Base-by-base conservation (phyloP, 2,888 invertebrate species). In the Agapetus fuscipes region DNA sequence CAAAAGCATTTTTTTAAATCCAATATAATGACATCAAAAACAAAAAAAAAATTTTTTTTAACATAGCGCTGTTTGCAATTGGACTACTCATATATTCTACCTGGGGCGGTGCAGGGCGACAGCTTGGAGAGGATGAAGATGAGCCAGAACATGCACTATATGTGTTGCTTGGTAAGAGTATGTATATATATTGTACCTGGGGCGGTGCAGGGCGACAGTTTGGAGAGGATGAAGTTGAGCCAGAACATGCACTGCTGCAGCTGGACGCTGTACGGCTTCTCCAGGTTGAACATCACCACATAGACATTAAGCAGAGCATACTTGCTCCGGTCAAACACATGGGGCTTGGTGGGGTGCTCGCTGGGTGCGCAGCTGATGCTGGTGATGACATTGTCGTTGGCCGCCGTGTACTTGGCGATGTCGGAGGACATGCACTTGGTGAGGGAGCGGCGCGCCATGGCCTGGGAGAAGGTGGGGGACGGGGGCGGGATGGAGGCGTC, bases 111-210 rank as follows among this genome's bases (percentile, higher is more conserved):
- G 24, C 48, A 45, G 7, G 50, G 45, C 13, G 53, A 51, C 51
- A 61, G 59, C 37, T 83, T 64, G 26, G 80, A 76, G 55, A 80
- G 71, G 40, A 85, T 65, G 58, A 84, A 84, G 52, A 79, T 74
- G 41, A 85, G 61, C 85, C 85, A 85, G 62, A 82, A 84, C 51
- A 72, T 68, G 17, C 80, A 74, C 57, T 78, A 77, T 46, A 77
- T 74, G 17, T 78, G 59, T 57, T 81, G 80, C n/a, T n/a, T n/a
- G n/a, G n/a, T n/a, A n/a, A n/a, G n/a, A n/a, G n/a, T n/a, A n/a
- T n/a, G n/a, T n/a, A n/a, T n/a, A n/a, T n/a, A n/a, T n/a, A n/a
- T n/a, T n/a, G n/a, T 12, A 49, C 46, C 46, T 30, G 45, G 27
- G 13, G 34, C 20, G 29, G 34, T 39, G 24, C 48, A 45, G 7